phyloP scores from a whole-genome alignment of 2,888 invertebrate species.

The Sinodicranocentrus sp. region DNA sequence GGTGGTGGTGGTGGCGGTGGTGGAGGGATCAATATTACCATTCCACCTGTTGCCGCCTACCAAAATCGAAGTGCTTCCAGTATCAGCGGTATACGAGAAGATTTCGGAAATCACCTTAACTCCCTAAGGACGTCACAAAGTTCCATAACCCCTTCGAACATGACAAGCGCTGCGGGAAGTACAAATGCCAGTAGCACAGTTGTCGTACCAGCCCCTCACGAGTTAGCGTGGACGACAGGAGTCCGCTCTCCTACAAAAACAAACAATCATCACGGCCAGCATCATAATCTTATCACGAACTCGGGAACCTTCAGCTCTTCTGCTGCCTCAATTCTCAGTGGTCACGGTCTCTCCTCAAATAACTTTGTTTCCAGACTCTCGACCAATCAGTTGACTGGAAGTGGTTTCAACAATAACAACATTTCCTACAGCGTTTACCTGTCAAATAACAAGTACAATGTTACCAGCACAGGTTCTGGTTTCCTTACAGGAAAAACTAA shows the following conservation, averaged over 20 bases:
- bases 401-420: slow-evolving; percentile 66
- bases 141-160: slow-evolving; percentile 54
- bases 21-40: slow-evolving; percentile 53
- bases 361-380: slow-evolving; percentile 66
- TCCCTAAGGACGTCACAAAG: slow-evolving; percentile 70
- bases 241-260: slow-evolving; percentile 63
- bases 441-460: slow-evolving; percentile 63
- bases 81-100: slow-evolving; percentile 70
- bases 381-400: slow-evolving; percentile 59
- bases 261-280: slow-evolving; percentile 47
- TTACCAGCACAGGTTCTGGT: slow-evolving; percentile 58
- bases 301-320: slow-evolving; percentile 70
- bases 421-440: slow-evolving; percentile 64
- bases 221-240: slow-evolving; percentile 47
- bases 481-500: slow-evolving; percentile 65
- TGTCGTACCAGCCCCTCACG: slow-evolving; percentile 54
- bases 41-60: slow-evolving; percentile 66
- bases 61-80: slow-evolving; percentile 71
- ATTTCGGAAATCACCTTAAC: slow-evolving; percentile 65
- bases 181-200: slow-evolving; percentile 55
- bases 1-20: slow-evolving; percentile 39
- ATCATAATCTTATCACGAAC: slow-evolving; percentile 55
- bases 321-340: slow-evolving; percentile 68
- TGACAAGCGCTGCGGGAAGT: slow-evolving; percentile 50
- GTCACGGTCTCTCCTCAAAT: slow-evolving; percentile 65